phyloP scores from a whole-genome alignment of 2,888 invertebrate species.

The Caenorhabditis wallacei region DNA sequence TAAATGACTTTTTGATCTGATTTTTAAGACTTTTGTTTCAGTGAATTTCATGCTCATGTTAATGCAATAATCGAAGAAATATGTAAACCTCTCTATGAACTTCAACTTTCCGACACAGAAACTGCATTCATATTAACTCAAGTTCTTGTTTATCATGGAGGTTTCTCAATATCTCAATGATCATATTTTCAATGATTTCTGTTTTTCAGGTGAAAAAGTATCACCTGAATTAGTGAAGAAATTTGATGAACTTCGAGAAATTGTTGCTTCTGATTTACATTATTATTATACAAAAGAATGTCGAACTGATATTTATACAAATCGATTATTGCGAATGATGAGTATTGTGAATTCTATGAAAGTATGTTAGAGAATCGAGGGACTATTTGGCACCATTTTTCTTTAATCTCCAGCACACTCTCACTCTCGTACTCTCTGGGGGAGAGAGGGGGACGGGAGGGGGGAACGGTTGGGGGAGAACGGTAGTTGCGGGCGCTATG shows the following conservation, averaged over 20 bases:
- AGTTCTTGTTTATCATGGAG: slow-evolving; percentile 48
- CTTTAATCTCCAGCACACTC: too few relatives aligned
- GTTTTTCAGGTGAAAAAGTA: slow-evolving; percentile 39
- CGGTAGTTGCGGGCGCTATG: too few relatives aligned
- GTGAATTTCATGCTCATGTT: slow-evolving; percentile 38
- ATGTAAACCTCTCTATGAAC: slow-evolving; percentile 42
- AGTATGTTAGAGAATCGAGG: slow-evolving; percentile 3
- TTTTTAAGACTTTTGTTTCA: slow-evolving; percentile 5
- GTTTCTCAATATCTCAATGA: slow-evolving; percentile 4
- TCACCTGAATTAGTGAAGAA: slow-evolving; percentile 15
- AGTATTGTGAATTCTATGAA: slow-evolving; percentile 41
- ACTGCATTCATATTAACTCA: slow-evolving; percentile 44
- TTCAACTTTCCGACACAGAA: slow-evolving; percentile 54
- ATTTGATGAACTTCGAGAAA: slow-evolving; percentile 54
- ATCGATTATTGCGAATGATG: slow-evolving; percentile 45
- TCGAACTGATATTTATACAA: slow-evolving; percentile 30
- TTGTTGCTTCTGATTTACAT: slow-evolving; percentile 36
- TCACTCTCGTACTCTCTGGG: too few relatives aligned
- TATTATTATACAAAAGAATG: slow-evolving; percentile 40
- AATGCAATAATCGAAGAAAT: slow-evolving; percentile 40
- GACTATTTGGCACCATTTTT: too few relatives aligned
- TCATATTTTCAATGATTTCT: background rate
- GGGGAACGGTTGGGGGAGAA: too few relatives aligned
- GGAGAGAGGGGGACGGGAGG: too few relatives aligned
- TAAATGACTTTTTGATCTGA: slow-evolving; percentile 2